These are phyloP conservation scores for Spilarctia lutea DNA, from an alignment of 2,888 invertebrate species.

Conservation along the genomic window DNA sequence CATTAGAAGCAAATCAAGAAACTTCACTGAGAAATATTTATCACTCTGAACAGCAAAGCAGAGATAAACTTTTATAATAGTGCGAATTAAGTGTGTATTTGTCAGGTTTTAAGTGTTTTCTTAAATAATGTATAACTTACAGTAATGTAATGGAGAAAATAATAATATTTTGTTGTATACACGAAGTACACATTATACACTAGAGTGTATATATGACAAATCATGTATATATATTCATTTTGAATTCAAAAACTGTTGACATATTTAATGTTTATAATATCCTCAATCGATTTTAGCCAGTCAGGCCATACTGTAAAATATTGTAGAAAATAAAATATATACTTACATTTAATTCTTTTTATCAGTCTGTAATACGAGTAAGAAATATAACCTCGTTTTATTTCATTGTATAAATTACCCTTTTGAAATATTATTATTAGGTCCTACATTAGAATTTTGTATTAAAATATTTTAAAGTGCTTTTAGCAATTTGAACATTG, in stretches of 20 bases:
- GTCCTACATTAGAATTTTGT: background rate
- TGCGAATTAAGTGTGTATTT: background rate
- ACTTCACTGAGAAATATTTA: background rate
- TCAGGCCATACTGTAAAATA: background rate
- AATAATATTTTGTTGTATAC: background rate
- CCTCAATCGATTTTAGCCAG: background rate
- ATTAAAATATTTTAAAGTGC: background rate
- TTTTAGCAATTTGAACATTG: background rate
- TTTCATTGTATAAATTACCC: no score
- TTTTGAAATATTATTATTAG: background rate
- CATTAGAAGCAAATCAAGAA: constrained; percentile 10
- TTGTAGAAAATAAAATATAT: background rate
- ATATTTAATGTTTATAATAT: background rate
- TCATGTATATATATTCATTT: background rate
- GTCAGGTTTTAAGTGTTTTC: background rate
- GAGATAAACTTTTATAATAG: background rate
- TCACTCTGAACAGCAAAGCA: background rate
- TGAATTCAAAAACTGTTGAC: background rate
- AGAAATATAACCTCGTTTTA: background rate
- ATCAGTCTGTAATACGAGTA: background rate
- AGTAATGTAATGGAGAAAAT: background rate
- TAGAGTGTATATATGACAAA: background rate
- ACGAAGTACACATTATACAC: background rate
- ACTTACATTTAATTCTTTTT: background rate
- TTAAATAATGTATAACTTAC: background rate